phyloP scores from a whole-genome alignment of 2,113 vertebrate species.

The Onychostoma macrolepis region DNA sequence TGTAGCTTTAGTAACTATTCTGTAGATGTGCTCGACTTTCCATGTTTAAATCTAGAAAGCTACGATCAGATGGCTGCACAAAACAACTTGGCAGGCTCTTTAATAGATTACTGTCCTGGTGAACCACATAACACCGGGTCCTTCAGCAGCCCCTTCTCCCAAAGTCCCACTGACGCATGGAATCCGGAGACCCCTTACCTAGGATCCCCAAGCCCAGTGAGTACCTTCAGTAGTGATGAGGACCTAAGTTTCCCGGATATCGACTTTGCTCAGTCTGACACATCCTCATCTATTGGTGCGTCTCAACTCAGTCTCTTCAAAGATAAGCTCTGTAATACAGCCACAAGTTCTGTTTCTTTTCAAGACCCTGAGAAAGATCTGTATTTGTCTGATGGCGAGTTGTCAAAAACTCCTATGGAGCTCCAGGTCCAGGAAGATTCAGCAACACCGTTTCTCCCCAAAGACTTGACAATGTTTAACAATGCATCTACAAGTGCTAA shows the following conservation, averaged over 20 bases:
- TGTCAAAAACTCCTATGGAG: conserved; percentile 60
- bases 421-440: conserved; percentile 66
- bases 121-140: conserved; percentile 75
- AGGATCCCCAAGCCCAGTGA: conserved; percentile 76
- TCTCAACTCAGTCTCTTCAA: conserved; percentile 60
- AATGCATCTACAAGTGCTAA: conserved; percentile 24
- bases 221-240: conserved; percentile 73
- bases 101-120: conserved; percentile 74
- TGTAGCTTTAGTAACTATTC: conserved; percentile 77
- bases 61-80: conserved; percentile 73
- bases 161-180: conserved; percentile 77
- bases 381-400: conserved; percentile 58
- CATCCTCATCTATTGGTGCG: conserved; percentile 65
- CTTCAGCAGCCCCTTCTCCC: conserved; percentile 79
- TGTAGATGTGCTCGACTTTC: conserved; percentile 78
- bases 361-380: conserved; percentile 57
- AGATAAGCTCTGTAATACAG: conserved; percentile 63
- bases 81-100: conserved; percentile 72
- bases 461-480: conserved; percentile 64
- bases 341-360: conserved; percentile 58
- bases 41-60: conserved; percentile 78
- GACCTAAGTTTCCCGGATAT: conserved; percentile 74
- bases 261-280: conserved; percentile 67
- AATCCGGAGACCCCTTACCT: conserved; percentile 76
- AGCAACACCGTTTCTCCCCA: conserved; percentile 53